phyloP scores from a whole-genome alignment of 2,888 invertebrate species.

The Napeogenes inachia region DNA sequence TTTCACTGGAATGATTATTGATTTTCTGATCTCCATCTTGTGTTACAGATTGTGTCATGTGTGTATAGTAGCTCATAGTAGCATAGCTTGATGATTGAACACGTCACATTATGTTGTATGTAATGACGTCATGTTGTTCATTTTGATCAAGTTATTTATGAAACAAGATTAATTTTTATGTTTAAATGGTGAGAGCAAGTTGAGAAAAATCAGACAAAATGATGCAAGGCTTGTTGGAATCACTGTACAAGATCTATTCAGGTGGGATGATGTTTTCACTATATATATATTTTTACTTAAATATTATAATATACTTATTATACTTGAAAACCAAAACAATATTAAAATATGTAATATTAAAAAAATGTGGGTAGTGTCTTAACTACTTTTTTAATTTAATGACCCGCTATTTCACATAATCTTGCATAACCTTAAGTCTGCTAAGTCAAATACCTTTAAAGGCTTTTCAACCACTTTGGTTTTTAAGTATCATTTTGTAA shows the following conservation, averaged over 20 bases:
- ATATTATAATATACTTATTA: background rate
- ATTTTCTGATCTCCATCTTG: conserved; percentile 8
- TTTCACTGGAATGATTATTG: background rate
- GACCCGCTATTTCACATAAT: background rate
- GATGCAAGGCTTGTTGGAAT: conserved; percentile 73
- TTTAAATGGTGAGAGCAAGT: conserved; percentile 41
- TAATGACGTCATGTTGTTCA: conserved; percentile 46
- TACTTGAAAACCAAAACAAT: too few species aligned
- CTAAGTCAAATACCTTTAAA: conserved; percentile 1
- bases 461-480: background rate
- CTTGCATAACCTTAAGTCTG: background rate
- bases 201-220: conserved; percentile 51
- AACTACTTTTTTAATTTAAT: background rate
- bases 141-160: conserved; percentile 19
- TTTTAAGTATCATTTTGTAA: background rate
- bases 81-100: conserved; percentile 36
- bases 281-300: background rate
- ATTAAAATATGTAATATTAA: background rate
- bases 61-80: conserved; percentile 5
- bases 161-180: conserved; percentile 9
- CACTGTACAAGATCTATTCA: conserved; percentile 69
- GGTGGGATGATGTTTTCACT: conserved; percentile 44
- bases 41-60: conserved; percentile 16
- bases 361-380: background rate
- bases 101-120: conserved; percentile 49